Conservation (phyloP, 2,797 vertebrate genomes). For the Simalia tracyae region DNA sequence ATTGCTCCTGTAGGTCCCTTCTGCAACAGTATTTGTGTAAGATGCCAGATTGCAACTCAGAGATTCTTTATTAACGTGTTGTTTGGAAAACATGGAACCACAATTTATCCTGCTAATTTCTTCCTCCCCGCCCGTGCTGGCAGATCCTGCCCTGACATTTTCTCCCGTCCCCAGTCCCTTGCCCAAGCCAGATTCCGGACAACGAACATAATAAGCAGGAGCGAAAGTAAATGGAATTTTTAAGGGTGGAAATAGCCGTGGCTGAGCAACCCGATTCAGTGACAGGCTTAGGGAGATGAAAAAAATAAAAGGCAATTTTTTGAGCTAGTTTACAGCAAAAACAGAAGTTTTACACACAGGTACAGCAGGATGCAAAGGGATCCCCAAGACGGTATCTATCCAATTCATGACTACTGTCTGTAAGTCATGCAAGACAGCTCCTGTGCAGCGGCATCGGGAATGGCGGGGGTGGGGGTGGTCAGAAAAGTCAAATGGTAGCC, state of each 20-base stretch:
- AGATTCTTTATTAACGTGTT: not conserved
- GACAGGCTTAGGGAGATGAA: no score
- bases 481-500: no score
- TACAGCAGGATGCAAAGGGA: no score
- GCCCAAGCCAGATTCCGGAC: not conserved
- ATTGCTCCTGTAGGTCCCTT: not conserved
- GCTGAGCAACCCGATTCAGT: not conserved
- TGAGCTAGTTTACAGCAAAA: not conserved
- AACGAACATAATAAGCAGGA: no score
- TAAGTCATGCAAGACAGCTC: not conserved
- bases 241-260: not conserved
- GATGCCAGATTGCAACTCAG: not conserved
- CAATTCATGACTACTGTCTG: not conserved
- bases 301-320: not conserved
- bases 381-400: not conserved
- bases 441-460: not conserved
- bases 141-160: not conserved
- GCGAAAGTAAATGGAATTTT: not conserved
- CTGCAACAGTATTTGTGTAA: not conserved
- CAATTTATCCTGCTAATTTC: not conserved
- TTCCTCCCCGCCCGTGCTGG: not conserved
- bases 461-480: no score
- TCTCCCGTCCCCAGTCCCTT: no score
- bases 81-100: not conserved
- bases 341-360: not conserved